Base-by-base conservation (phyloP, 2,797 vertebrate genomes). In the Sebastes steindachneri region DNA sequence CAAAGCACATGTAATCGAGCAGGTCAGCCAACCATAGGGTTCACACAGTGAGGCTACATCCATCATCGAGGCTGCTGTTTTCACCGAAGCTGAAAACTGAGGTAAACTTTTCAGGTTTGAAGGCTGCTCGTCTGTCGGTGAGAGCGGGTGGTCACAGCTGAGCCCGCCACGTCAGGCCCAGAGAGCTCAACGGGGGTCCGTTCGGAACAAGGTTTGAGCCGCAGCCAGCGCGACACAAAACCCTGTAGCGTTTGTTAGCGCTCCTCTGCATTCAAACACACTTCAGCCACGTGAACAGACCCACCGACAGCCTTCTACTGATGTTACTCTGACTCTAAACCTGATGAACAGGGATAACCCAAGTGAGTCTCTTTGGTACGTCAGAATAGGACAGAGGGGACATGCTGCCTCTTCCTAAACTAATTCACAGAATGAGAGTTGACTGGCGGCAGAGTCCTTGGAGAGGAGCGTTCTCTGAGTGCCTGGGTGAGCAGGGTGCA, bases 371-470 rank as follows among this genome's bases (percentile, higher is more conserved):
- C 97, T 98, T 98, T 98, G 97, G 97, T 97, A 96, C 88, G 67
- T 88, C 78, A 70, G 80, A 64, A 81, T 35, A 84, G 77, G 77
- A 94, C 78, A 91, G 87, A 83, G 45, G 53, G 54, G 73, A 31
- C 68, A 15, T 37, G 41, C 8, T 12, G 69, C 68, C 67, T 71
- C 79, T 72, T 77, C 83, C 88, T 83, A 66, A 78, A 77, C 91
- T 98, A 99, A 97, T 98, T 99, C 97, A 99, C 98, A 98, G 98
- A 97, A 97, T 99, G 98, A 91, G 97, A 97, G 96, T 98, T 98
- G 93, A 98, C 97, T 91, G 98, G 98, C 91, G 98, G 98, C 94
- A 99, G 96, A 93, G 98, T 98, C 95, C 99, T 96, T 72, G 99
- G 99, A 72, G 99, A 99, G 79, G 97, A 98, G 87, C 98, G 96